Evolutionary conservation across 2,888 invertebrate species (phyloP).

Genomic region (Notocelia uddmanniana): DNA sequence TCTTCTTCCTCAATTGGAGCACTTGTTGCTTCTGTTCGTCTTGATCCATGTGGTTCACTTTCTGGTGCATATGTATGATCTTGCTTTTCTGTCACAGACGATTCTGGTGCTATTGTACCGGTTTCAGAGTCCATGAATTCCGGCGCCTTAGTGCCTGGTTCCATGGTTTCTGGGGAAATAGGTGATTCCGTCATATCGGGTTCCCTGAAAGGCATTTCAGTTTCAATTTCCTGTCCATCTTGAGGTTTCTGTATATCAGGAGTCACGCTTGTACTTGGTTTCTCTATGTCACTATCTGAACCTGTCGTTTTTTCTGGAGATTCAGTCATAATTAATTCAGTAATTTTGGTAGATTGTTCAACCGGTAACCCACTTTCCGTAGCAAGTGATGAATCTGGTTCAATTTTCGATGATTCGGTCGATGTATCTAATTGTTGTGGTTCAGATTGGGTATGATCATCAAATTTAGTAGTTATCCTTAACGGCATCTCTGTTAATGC

Average conservation of each 20-base stretch:
- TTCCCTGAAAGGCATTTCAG: slow-evolving; percentile 22
- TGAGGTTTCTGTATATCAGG: slow-evolving; percentile 11
- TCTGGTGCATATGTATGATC: slow-evolving; percentile 38
- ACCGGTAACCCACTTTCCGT: slow-evolving; percentile 13
- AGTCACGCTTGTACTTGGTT: slow-evolving; percentile 1
- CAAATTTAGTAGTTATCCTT: slow-evolving; percentile 41
- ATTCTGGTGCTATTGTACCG: slow-evolving; percentile 15
- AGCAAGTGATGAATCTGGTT: slow-evolving; percentile 26
- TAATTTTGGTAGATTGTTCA: slow-evolving; percentile 2
- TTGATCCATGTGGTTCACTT: slow-evolving; percentile 44
- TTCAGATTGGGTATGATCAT: slow-evolving; percentile 33
- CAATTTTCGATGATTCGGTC: slow-evolving; percentile 29
- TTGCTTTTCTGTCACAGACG: slow-evolving; percentile 23
- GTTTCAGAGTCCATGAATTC: slow-evolving; percentile 45
- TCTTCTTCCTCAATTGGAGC: slow-evolving; percentile 32
- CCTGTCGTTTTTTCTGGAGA: slow-evolving; percentile 1
- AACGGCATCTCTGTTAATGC: slow-evolving; percentile 39
- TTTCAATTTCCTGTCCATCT: slow-evolving; percentile 25
- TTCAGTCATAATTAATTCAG: slow-evolving; percentile 30
- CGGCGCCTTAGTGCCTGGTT: slow-evolving; percentile 40
- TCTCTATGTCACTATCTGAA: slow-evolving; percentile 11
- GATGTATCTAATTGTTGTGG: slow-evolving; percentile 18
- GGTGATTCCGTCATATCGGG: slow-evolving; percentile 23
- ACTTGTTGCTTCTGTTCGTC: slow-evolving; percentile 29
- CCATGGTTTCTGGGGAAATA: slow-evolving; percentile 35